Base-by-base conservation (phyloP, 2,797 vertebrate genomes). In the Huso huso region DNA sequence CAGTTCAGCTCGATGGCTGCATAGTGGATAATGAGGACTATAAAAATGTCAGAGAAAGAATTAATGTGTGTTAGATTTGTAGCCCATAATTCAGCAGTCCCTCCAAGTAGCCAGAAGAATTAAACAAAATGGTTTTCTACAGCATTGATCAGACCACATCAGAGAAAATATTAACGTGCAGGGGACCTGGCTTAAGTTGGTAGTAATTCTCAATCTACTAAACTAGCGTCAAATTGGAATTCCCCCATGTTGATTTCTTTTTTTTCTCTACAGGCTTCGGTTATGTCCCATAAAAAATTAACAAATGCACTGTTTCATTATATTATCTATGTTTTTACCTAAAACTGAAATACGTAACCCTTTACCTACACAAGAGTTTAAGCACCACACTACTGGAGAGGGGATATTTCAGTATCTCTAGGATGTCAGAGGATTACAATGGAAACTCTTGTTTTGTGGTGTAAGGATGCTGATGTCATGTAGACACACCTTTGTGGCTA, bases 11-110 rank as follows among this genome's bases (percentile, higher is more conserved):
- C 91, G 87, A 91, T 86, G 87, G 90, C 90, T 93, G 93, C 94
- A 93, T 93, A 94, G 92, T 91, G 93, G 95, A 96, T 96, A 97
- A 98, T 97, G 94, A 96, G 94, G 91, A 93, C 87, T 93, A 94
- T 98, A 97, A 99, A 98, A 90, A 94, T 78, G 93, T 97, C 94
- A 94, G 83, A 90, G 90, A 89, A 93, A 95, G 92, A 95, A 95
- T 94, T 91, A 94, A 95, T 93, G 94, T 88, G 89, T 88, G 92
- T 91, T 86, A 87, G 88, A 92, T 93, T 91, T 92, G 79, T 90
- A 89, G 83, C 87, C 91, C 87, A 87, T 97, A 95, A 96, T 93
- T 97, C 94, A 96, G 89, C 93, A 84, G 90, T 93, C 88, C 89
- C 91, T 96, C 92, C 94, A 94, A 94, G 93, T 94, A 94, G 93